phyloP scores from a whole-genome alignment of 2,113 vertebrate genomes.

The Tachycineta bicolor region DNA sequence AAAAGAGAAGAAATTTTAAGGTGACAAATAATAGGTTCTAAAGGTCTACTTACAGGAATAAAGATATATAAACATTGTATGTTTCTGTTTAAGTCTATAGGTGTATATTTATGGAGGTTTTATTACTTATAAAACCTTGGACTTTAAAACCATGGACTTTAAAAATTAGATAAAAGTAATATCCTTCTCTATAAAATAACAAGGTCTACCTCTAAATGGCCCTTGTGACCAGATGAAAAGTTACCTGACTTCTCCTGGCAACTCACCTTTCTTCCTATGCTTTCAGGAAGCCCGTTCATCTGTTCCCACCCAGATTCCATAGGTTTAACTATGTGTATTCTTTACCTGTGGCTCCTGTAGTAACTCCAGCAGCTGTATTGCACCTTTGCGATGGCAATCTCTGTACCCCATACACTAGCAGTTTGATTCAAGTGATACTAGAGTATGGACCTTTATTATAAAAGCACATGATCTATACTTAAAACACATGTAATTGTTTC shows the following conservation, averaged over 20 bases:
- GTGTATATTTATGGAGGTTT: background rate
- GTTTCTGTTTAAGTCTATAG: background rate
- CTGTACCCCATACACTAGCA: background rate
- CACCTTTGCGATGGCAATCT: background rate
- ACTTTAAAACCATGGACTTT: background rate
- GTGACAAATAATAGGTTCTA: background rate
- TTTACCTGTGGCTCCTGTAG: background rate
- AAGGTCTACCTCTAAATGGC: background rate
- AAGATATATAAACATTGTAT: background rate
- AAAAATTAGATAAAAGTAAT: background rate
- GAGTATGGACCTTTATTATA: background rate
- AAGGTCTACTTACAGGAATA: background rate
- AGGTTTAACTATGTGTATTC: background rate
- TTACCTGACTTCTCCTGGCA: background rate
- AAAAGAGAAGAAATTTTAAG: background rate
- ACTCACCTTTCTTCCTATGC: background rate
- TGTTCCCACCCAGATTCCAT: background rate
- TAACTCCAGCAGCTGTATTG: background rate
- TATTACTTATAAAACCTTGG: background rate
- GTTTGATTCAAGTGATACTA: background rate
- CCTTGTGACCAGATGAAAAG: background rate
- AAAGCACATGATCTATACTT: background rate
- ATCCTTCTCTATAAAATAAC: background rate
- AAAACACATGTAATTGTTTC: background rate
- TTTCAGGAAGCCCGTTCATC: fast-evolving